Conservation (phyloP, 2,113 vertebrate genomes). For the Puntigrus tetrazona region DNA sequence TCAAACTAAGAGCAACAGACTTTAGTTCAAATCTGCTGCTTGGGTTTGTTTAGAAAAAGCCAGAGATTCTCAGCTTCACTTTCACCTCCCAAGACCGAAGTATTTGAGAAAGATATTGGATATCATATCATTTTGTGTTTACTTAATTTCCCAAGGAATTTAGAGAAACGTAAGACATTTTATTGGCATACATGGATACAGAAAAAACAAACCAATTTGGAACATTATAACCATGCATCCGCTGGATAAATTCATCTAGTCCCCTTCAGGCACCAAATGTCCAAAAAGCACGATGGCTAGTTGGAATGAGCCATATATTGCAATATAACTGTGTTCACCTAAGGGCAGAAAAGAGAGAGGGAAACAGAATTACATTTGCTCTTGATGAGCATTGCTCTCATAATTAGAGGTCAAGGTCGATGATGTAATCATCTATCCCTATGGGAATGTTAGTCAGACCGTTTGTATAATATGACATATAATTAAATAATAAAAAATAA, state of each 20-base stretch:
- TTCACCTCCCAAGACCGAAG: no score
- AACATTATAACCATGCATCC: background rate
- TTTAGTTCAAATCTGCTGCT: no score
- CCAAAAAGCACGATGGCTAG: background rate
- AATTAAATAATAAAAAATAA: slow-evolving; percentile 35
- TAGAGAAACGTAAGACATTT: no score
- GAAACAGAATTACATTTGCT: slow-evolving; percentile 5
- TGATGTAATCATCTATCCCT: slow-evolving; percentile 63
- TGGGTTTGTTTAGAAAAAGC: no score
- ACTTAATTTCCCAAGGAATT: no score
- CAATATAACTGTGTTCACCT: background rate
- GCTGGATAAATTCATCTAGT: background rate
- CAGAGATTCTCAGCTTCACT: no score
- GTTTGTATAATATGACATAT: slow-evolving; percentile 57
- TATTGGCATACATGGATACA: background rate
- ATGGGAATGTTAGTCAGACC: slow-evolving; percentile 65
- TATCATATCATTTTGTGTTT: no score
- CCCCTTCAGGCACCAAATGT: background rate
- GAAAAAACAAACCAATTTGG: background rate
- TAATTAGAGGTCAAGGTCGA: slow-evolving; percentile 65
- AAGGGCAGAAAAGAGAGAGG: background rate
- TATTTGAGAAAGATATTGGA: no score
- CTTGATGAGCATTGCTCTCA: slow-evolving; percentile 45
- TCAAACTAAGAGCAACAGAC: background rate
- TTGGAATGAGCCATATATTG: background rate